These are phyloP conservation scores for Caenorhabditis tropicalis DNA, from an alignment of 1,140 invertebrate species.

Conservation along the genomic window DNA sequence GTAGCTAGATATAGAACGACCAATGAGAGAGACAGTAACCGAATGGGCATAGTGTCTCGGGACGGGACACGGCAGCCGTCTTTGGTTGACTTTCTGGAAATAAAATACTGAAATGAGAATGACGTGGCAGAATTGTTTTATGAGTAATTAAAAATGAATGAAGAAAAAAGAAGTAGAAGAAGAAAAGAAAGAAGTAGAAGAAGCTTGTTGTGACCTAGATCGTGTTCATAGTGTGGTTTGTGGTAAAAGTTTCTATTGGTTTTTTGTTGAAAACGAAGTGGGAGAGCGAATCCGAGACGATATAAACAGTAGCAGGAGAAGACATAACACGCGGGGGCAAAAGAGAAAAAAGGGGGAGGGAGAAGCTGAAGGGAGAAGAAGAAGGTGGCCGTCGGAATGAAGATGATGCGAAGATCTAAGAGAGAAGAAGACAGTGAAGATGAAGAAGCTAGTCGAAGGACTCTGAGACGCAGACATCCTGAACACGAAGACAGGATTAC, in stretches of 20 bases:
- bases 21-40: conserved; percentile 35
- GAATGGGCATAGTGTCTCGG: conserved; percentile 38
- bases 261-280: background rate
- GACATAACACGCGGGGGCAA: background rate
- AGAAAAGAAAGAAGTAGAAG: background rate
- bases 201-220: conserved; percentile 33
- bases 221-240: background rate
- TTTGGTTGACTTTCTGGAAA: conserved; percentile 27
- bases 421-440: background rate
- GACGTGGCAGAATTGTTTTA: too few species aligned
- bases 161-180: background rate
- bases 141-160: background rate
- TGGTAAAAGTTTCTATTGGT: conserved; percentile 42
- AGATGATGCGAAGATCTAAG: conserved; percentile 28
- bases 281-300: background rate
- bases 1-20: background rate
- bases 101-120: background rate
- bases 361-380: conserved; percentile 29
- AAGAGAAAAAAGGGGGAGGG: background rate
- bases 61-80: conserved; percentile 23
- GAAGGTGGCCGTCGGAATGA: background rate
- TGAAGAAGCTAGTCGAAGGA: conserved; percentile 22
- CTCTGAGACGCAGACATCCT: background rate
- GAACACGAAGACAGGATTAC: conserved; percentile 35
- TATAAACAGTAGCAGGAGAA: conserved; percentile 24